A percentile compares a stretch with the other conserved stretches of the same genome.
Evolutionary conservation across 2,888 invertebrate genomes (phyloP).

Genomic region (Anarsia innoxiella): DNA sequence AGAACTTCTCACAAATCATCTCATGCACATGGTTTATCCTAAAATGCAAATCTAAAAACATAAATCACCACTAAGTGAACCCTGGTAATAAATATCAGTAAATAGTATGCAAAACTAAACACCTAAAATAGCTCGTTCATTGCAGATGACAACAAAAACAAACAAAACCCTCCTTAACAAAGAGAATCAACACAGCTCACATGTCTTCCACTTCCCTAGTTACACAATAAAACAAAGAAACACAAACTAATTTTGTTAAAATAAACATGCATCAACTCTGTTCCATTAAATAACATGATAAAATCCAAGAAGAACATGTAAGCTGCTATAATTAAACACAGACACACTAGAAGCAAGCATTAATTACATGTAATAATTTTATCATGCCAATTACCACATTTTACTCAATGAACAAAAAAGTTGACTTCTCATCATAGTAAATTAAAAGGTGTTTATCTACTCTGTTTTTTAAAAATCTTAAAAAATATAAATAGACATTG

Average conservation of each 20-base stretch:
- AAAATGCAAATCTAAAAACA: constrained; percentile 55
- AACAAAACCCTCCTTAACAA: constrained; percentile 21
- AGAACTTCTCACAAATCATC: constrained; percentile 48
- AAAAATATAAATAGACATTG: constrained; percentile 49
- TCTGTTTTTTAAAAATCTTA: constrained; percentile 37
- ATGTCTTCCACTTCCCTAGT: constrained; percentile 20
- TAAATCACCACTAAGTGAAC: constrained; percentile 40
- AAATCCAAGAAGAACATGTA: constrained; percentile 24
- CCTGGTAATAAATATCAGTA: constrained; percentile 26
- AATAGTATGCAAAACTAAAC: constrained; percentile 20
- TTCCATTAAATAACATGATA: constrained; percentile 2
- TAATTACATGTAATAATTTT: too few relatives aligned
- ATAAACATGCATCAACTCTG: constrained; percentile 19
- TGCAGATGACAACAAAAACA: constrained; percentile 21
- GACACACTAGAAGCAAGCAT: constrained; percentile 10
- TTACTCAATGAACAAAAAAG: constrained; percentile 35
- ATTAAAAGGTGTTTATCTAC: constrained; percentile 30
- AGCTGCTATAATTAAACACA: constrained; percentile 24
- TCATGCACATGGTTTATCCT: constrained; percentile 39
- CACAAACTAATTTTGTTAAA: constrained; percentile 20
- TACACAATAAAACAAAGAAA: constrained; percentile 17
- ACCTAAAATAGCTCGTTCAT: constrained; percentile 10
- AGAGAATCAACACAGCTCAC: constrained; percentile 16
- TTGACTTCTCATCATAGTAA: constrained; percentile 31
- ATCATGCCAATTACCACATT: too few relatives aligned